Evolutionary conservation across 2,797 vertebrate species (phyloP).

Genomic region (Crax fasciolata): DNA sequence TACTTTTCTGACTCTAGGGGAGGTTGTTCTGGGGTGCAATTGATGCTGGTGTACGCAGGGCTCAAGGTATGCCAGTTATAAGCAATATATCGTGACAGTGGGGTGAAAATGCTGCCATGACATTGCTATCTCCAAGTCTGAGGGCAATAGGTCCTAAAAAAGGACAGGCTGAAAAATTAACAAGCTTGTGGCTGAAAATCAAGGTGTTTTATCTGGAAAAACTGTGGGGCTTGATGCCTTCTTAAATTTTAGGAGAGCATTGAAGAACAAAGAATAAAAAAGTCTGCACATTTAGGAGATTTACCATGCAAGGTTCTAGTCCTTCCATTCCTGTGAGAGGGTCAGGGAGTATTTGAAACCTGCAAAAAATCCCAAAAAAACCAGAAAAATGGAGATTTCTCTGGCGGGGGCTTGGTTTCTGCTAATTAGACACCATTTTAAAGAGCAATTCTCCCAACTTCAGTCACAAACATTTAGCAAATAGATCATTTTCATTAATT

Average conservation of each 20-base stretch:
- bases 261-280: background rate
- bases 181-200: background rate
- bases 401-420: background rate
- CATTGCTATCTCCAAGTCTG: background rate
- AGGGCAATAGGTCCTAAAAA: background rate
- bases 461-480: background rate
- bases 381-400: background rate
- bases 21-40: background rate
- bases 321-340: background rate
- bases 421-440: background rate
- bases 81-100: background rate
- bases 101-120: rapidly evolving
- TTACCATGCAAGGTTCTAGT: rapidly evolving
- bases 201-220: background rate
- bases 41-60: background rate
- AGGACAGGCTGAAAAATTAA: background rate
- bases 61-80: background rate
- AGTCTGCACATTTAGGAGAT: background rate
- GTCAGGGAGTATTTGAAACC: background rate
- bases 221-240: background rate
- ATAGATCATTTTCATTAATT: background rate
- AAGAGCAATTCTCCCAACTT: background rate
- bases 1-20: background rate
- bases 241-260: background rate
- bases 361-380: background rate